phyloP scores from a whole-genome alignment of 2,888 invertebrate genomes.

The Neuroscelio doddi region DNA sequence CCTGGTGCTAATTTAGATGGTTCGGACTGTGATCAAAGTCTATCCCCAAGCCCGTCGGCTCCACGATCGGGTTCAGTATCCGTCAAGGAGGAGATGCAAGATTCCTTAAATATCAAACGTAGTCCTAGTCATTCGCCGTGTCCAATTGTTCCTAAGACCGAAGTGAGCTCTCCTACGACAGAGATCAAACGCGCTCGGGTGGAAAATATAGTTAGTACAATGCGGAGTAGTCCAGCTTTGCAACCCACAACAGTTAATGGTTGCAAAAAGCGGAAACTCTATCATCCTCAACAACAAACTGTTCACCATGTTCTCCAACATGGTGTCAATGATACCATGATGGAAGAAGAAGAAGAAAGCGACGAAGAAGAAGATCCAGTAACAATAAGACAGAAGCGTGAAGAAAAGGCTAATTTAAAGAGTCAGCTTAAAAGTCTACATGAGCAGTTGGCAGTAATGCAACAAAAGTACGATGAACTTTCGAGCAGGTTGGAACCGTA shows the following conservation, averaged over 20 bases:
- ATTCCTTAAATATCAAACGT: constrained; percentile 63
- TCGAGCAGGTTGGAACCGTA: constrained; percentile 86
- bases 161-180: constrained; percentile 74
- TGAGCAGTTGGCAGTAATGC: constrained; percentile 92
- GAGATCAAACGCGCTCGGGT: constrained; percentile 94
- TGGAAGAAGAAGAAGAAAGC: constrained; percentile 83
- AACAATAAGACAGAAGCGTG: constrained; percentile 87
- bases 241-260: constrained; percentile 86
- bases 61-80: constrained; percentile 68
- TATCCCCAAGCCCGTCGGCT: constrained; percentile 67
- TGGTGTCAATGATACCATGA: constrained; percentile 75
- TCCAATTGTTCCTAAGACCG: constrained; percentile 65
- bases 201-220: constrained; percentile 95
- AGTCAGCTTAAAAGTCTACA: constrained; percentile 90
- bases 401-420: constrained; percentile 89
- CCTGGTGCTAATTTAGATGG: constrained; percentile 70
- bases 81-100: constrained; percentile 68
- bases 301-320: constrained; percentile 76
- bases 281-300: constrained; percentile 95
- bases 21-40: constrained; percentile 69
- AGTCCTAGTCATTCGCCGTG: constrained; percentile 69
- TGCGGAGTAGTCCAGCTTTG: constrained; percentile 88
- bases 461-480: constrained; percentile 90
- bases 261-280: constrained; percentile 95
- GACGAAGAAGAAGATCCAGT: constrained; percentile 84